These are phyloP conservation scores for Hippoglossus hippoglossus DNA, from an alignment of 2,797 vertebrate species.

Conservation along the genomic window DNA sequence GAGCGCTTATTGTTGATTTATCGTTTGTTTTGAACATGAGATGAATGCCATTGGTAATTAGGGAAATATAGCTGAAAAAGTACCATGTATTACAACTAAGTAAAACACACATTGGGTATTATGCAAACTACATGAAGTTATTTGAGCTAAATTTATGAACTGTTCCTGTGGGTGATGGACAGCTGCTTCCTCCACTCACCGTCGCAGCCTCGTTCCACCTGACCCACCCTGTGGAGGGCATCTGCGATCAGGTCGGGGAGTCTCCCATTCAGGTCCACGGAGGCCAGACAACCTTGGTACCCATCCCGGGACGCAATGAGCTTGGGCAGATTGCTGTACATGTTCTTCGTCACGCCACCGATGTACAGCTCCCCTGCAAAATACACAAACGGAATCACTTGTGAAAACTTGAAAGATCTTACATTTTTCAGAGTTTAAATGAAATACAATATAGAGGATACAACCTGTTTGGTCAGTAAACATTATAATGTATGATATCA, in stretches of 20 bases:
- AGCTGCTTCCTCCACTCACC: slow-evolving; percentile 79
- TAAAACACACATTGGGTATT: neutral
- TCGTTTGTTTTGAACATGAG: too few species aligned
- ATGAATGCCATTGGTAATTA: neutral
- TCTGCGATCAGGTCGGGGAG: slow-evolving; percentile 94
- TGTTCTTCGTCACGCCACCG: slow-evolving; percentile 89
- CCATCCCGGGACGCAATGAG: slow-evolving; percentile 94
- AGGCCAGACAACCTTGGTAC: slow-evolving; percentile 95
- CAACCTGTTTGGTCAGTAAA: too few species aligned
- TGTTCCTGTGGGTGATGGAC: neutral
- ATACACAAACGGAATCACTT: neutral
- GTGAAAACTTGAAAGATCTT: too few species aligned
- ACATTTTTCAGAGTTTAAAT: too few species aligned
- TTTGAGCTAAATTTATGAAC: neutral
- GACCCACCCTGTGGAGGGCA: slow-evolving; percentile 92
- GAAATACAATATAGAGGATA: too few species aligned
- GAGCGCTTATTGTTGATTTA: neutral
- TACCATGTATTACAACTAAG: neutral
- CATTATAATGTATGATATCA: too few species aligned
- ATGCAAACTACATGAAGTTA: neutral
- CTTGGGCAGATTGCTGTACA: slow-evolving; percentile 92
- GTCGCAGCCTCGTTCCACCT: slow-evolving; percentile 93
- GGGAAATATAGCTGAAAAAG: neutral
- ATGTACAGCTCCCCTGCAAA: slow-evolving; percentile 93
- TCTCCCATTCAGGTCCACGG: slow-evolving; percentile 94